Evolutionary conservation across 2,888 invertebrate genomes (phyloP), one percentile per base, ranked within the genome.

Genomic region (Aelia acuminata): DNA sequence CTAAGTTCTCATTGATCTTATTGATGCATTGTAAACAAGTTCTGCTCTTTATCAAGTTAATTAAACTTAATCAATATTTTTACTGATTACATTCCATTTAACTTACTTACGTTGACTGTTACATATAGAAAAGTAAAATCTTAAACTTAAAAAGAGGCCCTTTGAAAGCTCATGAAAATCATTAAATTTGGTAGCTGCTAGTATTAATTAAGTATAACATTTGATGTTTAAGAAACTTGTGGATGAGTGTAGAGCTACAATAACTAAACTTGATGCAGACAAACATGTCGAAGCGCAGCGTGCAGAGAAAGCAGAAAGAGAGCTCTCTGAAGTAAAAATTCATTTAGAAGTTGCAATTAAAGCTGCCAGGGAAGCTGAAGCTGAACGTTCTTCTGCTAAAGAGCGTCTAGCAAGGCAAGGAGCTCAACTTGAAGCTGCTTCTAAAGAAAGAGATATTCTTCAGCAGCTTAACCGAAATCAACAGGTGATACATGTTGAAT

Each of bases 281-380:
- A 87, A 87, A 31, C 87, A 87, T 47, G 26, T 22, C 20, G 26
- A 63, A 26, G 35, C 39, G 0, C 87, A 87, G 63, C 53, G 70
- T 63, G 87, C 70, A 18, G 87, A 87, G 70, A 87, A n/a, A 87
- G 43, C 57, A 43, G 87, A 87, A 48, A 63, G 87, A 87, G 57
- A 87, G 35, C 70, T 87, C 13, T 70, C 87, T n/a, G 87, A 87
- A 47, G 47, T 47, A 22, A 87, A 87, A 26, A 87, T 87, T 70
- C 87, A 87, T 70, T 87, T 87, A 31, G 57, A 87, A 57, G 87
- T 87, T 8, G 87, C 87, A 20, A 87, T 87, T 26, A 87, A 87
- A 47, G 70, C 87, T 35, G 87, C 63, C 1, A 50, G 87, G 15
- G 87, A 87, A 47, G 87, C 87, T 26, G 87, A 87, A 70, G 70